A percentile compares a stretch with the other conserved stretches of the same genome.
Conservation (phyloP, 2,113 vertebrate genomes). For the Carassius carassius region DNA sequence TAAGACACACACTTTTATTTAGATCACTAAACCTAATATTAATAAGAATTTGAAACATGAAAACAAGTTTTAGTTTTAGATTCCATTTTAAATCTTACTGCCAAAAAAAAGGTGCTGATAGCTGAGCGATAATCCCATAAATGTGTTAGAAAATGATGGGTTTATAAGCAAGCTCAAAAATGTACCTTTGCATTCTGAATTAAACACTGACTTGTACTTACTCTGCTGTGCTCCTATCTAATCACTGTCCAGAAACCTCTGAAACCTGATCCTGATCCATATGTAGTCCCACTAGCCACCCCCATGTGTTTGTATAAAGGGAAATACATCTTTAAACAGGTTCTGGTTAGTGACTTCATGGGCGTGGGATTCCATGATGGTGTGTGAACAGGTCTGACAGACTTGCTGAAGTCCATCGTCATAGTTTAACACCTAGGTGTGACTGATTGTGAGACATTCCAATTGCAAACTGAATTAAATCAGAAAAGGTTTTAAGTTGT, state of each 20-base stretch:
- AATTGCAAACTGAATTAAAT: constrained; percentile 5
- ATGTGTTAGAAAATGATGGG: not conserved
- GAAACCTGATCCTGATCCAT: constrained; percentile 24
- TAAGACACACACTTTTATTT: not conserved
- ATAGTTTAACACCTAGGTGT: constrained; percentile 4
- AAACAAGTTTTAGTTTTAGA: not conserved
- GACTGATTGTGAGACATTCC: constrained; percentile 22
- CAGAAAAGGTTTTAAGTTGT: not conserved
- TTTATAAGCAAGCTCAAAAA: not conserved
- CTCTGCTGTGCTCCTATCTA: not conserved
- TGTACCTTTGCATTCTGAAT: not conserved
- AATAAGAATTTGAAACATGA: not conserved
- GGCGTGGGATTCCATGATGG: constrained; percentile 23
- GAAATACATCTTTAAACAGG: constrained; percentile 15
- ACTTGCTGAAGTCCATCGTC: not conserved
- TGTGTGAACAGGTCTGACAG: constrained; percentile 20
- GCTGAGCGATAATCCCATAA: constrained; percentile 16
- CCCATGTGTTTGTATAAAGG: constrained; percentile 13
- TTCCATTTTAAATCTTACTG: not conserved
- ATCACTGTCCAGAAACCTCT: not conserved
- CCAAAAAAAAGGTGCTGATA: too few species aligned
- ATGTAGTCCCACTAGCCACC: not conserved
- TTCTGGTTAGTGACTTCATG: constrained; percentile 4
- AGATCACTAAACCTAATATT: not conserved
- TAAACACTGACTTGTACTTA: not conserved